Conservation (phyloP, 2,797 vertebrate genomes). For the Neomorphus geoffroyi region DNA sequence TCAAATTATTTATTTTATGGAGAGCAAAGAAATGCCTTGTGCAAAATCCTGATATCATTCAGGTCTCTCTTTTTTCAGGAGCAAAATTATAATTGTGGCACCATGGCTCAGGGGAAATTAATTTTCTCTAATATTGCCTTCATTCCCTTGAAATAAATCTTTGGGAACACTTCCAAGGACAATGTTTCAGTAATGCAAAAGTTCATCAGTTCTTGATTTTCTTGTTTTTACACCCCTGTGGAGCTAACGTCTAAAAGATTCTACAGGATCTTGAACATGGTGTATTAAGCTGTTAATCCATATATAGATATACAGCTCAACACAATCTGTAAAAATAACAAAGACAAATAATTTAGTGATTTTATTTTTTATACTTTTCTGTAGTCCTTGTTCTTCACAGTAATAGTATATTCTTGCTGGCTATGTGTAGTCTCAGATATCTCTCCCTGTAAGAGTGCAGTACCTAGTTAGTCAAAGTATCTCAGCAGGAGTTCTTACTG, state of each 20-base stretch:
- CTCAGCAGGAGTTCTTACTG: not conserved
- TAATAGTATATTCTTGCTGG: not conserved
- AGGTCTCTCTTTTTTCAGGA: not conserved
- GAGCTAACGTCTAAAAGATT: not conserved
- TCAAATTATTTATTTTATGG: slow-evolving; percentile 4
- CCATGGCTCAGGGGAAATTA: slow-evolving; percentile 12
- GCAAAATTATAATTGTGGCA: not conserved
- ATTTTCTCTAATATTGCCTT: slow-evolving; percentile 13
- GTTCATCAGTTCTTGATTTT: not conserved
- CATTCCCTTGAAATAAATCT: not conserved
- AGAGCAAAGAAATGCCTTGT: not conserved
- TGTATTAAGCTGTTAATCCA: not conserved
- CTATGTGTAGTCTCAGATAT: not conserved
- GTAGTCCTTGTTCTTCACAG: not conserved
- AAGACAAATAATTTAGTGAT: not conserved
- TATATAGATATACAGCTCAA: not conserved
- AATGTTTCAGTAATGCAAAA: not conserved
- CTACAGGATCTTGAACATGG: not conserved
- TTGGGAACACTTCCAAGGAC: not conserved
- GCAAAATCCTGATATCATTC: not conserved
- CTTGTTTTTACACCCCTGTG: not conserved
- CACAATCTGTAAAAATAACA: not conserved
- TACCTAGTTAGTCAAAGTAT: not conserved
- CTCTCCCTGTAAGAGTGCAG: not conserved
- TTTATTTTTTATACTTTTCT: not conserved